Evolutionary conservation across 2,888 invertebrate species (phyloP).

Genomic region (Cordylochernes scorpioides): DNA sequence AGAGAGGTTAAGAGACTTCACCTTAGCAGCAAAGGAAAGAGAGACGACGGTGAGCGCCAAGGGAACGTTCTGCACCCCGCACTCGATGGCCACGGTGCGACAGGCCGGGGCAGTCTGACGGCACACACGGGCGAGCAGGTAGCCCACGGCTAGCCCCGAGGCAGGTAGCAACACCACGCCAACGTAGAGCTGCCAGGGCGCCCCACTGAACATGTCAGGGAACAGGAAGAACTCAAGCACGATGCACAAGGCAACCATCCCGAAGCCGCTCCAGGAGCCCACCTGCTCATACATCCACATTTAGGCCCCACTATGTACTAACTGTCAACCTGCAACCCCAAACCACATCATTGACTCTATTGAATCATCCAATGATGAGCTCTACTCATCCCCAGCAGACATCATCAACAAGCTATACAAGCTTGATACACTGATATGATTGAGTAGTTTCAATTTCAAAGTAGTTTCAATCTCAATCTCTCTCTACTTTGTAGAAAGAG

Average conservation of each 20-base stretch:
- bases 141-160: constrained; percentile 17
- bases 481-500: too few relatives aligned
- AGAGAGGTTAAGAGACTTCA: too few relatives aligned
- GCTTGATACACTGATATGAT: too few relatives aligned
- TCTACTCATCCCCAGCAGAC: too few relatives aligned
- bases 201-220: constrained; percentile 17
- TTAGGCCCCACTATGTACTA: too few relatives aligned
- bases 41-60: constrained; percentile 18
- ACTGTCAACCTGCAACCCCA: too few relatives aligned
- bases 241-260: constrained; percentile 16
- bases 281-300: too few relatives aligned
- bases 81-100: constrained; percentile 18
- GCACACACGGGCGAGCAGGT: constrained; percentile 15
- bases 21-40: constrained; percentile 15
- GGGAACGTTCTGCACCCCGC: constrained; percentile 19
- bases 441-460: too few relatives aligned
- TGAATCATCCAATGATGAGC: too few relatives aligned
- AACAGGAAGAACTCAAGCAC: constrained; percentile 15
- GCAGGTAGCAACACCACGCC: constrained; percentile 16
- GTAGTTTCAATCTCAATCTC: too few relatives aligned
- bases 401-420: too few relatives aligned
- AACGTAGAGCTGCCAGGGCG: constrained; percentile 16
- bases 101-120: constrained; percentile 13
- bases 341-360: too few relatives aligned
- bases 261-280: constrained; percentile 16